Conservation (phyloP, 2,113 vertebrate genomes). For the Merops nubicus region DNA sequence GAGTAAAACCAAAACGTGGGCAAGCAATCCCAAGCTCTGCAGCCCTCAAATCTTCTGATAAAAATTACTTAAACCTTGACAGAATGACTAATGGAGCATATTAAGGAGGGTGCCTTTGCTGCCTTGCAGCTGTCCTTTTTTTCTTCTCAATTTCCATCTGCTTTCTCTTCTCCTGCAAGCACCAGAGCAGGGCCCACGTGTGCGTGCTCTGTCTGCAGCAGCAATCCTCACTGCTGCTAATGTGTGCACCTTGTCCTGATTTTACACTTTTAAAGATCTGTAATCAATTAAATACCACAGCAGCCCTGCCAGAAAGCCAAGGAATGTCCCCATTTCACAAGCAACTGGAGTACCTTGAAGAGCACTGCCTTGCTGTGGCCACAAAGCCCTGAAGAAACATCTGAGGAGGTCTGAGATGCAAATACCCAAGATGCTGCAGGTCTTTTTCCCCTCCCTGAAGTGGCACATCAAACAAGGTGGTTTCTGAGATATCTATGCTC, state of each 20-base stretch:
- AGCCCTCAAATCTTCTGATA: neutral
- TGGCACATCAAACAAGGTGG: neutral
- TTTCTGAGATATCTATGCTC: neutral
- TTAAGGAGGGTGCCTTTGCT: neutral
- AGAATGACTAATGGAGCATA: neutral
- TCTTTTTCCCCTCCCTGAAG: neutral
- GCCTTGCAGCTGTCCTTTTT: slow-evolving; percentile 1
- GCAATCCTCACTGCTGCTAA: neutral
- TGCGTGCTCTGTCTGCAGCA: neutral
- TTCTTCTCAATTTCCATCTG: neutral
- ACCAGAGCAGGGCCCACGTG: neutral
- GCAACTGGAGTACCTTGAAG: neutral
- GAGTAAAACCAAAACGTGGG: neutral
- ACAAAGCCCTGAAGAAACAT: neutral
- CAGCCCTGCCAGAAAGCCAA: neutral
- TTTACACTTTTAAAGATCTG: neutral
- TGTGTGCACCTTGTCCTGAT: neutral
- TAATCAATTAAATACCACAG: neutral
- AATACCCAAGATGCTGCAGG: neutral
- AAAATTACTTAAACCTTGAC: neutral
- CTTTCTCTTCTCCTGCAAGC: neutral
- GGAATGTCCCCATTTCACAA: neutral
- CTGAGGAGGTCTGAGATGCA: neutral
- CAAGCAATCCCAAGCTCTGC: neutral
- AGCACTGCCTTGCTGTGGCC: neutral